Percentiles rank a stretch among this genome's conserved stretches.
Conservation (phyloP, 2,888 invertebrate genomes). For the Sialis lutaria region DNA sequence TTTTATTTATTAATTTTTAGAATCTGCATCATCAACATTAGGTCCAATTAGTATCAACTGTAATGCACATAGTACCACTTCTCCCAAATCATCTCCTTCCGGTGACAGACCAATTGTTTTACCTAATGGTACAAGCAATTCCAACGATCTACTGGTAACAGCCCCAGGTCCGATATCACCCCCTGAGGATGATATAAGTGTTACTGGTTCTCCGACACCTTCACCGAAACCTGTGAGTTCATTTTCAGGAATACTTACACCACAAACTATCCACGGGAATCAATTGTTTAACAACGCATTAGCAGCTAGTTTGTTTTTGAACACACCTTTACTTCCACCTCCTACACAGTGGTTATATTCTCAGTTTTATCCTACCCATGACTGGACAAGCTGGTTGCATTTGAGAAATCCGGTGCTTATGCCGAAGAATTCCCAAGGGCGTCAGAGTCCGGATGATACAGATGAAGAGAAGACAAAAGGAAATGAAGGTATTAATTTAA, state of each 20-base stretch:
- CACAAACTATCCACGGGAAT: slow-evolving; percentile 20
- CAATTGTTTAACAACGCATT: slow-evolving; percentile 35
- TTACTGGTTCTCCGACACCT: slow-evolving; percentile 41
- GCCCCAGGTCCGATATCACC: slow-evolving; percentile 32
- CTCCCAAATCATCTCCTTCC: slow-evolving; percentile 43
- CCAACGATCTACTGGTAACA: slow-evolving; percentile 24
- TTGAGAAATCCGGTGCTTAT: slow-evolving; percentile 20
- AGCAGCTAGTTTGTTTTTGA: slow-evolving; percentile 56
- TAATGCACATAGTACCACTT: slow-evolving; percentile 51
- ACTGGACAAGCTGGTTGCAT: slow-evolving; percentile 44
- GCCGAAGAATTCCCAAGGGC: slow-evolving; percentile 15
- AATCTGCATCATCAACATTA: slow-evolving; percentile 22
- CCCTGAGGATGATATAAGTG: slow-evolving; percentile 38
- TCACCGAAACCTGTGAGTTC: slow-evolving; percentile 28
- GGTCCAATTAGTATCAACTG: slow-evolving; percentile 28
- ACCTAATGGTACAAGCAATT: slow-evolving; percentile 9
- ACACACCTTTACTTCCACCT: slow-evolving; percentile 55
- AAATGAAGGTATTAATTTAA: slow-evolving; percentile 22
- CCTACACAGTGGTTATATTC: slow-evolving; percentile 66
- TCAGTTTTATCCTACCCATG: slow-evolving; percentile 52
- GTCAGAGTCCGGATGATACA: slow-evolving; percentile 12
- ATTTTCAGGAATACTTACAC: slow-evolving; percentile 21
- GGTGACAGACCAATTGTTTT: slow-evolving; percentile 11
- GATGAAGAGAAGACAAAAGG: slow-evolving; percentile 4
- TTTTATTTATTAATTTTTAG: slow-evolving; percentile 14